Evolutionary conservation across 2,888 invertebrate species (phyloP), one percentile per base, ranked within the genome.

Genomic region (Entomobrya proxima): DNA sequence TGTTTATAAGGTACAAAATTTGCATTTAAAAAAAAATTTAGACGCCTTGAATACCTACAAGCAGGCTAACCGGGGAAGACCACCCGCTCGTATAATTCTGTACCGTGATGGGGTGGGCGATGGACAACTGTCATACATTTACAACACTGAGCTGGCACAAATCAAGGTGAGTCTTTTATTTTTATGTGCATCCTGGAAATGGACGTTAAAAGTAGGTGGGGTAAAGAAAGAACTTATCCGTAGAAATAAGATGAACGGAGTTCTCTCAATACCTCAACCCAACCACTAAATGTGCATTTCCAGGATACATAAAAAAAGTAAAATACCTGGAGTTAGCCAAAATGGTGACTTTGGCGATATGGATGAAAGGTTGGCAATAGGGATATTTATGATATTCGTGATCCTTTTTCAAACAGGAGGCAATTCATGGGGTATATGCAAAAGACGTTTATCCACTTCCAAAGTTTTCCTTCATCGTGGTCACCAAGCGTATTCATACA

Each of bases 51-150:
- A 18, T 9, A 72, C 64, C 0, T 85, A 40, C 44, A 37, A n/a
- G 7, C 0, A 11, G 7, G 2, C 4, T 1, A 77, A 76, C 21
- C 69, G 55, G 0, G 32, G 30, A 2, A 40, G 2, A 0, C n/a
- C 24, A 0, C 82, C 86, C 1, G 74, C 37, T 1, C 18, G 89
- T 18, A 86, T 89, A 5, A 82, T 89, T 44, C 67, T 89, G 37
- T 89, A 77, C 55, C 37, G 89, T 0, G 89, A 89, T 55, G 89
- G 89, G 1, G 88, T 88, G 2, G 87, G 89, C 0, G 88, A 89
- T 30, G 89, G 89, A 0, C 88, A 89, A 18, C 50, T 89, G 30
- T 27, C 75, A 2, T 84, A 86, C 27, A 85, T 89, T 35, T 87
- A 84, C 44, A 55, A 81, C 18, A 77, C 83, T 1, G 89, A 89